Percentiles rank a stretch among this genome's conserved stretches.
phyloP scores from a whole-genome alignment of 2,888 invertebrate genomes.

The Lepidocyrtinus sp. region DNA sequence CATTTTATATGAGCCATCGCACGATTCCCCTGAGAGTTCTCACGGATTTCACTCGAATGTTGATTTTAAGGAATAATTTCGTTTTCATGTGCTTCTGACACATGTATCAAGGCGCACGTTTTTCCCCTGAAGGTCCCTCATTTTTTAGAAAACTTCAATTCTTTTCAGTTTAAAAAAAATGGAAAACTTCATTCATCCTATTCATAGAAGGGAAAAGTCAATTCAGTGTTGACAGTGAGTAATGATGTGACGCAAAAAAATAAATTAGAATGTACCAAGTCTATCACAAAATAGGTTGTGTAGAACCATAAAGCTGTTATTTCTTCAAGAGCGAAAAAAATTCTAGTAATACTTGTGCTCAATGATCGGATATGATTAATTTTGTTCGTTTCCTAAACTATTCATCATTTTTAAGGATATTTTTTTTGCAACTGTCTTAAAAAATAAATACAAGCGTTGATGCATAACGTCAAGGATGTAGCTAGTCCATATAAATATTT shows the following conservation, averaged over 20 bases:
- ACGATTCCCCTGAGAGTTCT: neutral
- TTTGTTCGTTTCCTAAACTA: constrained; percentile 36
- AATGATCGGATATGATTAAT: constrained; percentile 57
- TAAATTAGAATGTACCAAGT: constrained; percentile 57
- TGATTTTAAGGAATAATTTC: neutral
- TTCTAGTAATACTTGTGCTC: constrained; percentile 41
- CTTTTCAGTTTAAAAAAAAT: constrained; percentile 9
- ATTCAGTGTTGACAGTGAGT: constrained; percentile 52
- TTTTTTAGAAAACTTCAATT: neutral
- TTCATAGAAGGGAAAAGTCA: constrained; percentile 32
- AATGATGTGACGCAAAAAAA: constrained; percentile 51
- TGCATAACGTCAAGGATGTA: neutral
- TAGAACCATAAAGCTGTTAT: too few species aligned
- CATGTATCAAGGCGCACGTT: neutral
- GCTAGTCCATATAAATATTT: neutral
- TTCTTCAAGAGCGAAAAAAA: too few species aligned
- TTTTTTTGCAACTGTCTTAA: neutral
- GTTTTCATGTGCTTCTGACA: neutral
- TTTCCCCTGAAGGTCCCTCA: neutral
- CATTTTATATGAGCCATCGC: neutral
- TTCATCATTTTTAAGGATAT: constrained; percentile 22
- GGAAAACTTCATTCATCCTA: constrained; percentile 12
- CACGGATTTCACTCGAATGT: neutral
- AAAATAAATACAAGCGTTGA: neutral
- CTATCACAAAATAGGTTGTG: constrained; percentile 31